phyloP scores from a whole-genome alignment of 2,888 invertebrate species.

The Noctua janthe region DNA sequence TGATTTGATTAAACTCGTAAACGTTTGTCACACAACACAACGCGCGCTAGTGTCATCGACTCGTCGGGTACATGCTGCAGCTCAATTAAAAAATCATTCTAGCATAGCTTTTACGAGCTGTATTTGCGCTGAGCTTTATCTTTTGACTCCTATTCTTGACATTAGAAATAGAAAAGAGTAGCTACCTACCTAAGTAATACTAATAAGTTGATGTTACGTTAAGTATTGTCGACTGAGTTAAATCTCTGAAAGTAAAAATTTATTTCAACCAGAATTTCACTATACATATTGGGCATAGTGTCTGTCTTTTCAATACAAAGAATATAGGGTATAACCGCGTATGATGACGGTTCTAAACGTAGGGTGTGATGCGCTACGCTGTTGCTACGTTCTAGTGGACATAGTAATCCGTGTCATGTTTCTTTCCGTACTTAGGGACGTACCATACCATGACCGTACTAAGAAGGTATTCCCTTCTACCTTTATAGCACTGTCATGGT shows the following conservation, averaged over 20 bases:
- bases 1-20: constrained; percentile 5
- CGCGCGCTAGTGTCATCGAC: not conserved
- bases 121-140: constrained; percentile 1
- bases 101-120: not conserved
- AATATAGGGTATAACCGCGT: too few species aligned
- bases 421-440: too few species aligned
- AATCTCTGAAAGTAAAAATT: not conserved
- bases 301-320: too few species aligned
- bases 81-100: not conserved
- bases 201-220: not conserved
- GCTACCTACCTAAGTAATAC: not conserved
- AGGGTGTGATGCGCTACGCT: too few species aligned
- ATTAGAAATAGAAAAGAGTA: not conserved
- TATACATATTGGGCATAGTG: too few species aligned
- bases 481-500: too few species aligned
- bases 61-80: not conserved
- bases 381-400: too few species aligned
- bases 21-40: not conserved
- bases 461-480: too few species aligned
- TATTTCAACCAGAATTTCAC: not conserved
- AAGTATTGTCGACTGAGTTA: too few species aligned
- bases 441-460: too few species aligned
- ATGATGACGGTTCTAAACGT: too few species aligned
- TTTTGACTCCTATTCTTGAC: not conserved
- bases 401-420: too few species aligned